These are phyloP conservation scores for Anthrax anthrax DNA, from an alignment of 2,888 invertebrate species.

Conservation along the genomic window DNA sequence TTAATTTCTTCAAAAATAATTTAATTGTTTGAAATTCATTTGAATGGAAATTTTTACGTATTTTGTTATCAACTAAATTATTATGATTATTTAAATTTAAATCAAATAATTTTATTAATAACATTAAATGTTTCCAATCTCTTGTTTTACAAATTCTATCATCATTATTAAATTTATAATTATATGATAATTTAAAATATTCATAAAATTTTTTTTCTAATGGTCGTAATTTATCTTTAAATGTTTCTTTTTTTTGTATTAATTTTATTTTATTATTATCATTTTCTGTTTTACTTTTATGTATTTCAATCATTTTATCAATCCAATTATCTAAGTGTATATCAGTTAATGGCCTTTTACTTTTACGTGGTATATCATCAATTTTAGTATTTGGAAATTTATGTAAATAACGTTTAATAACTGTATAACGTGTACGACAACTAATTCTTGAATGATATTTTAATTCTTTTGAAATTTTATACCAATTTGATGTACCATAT, in stretches of 20 bases:
- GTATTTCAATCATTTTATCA: constrained; percentile 21
- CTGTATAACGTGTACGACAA: constrained; percentile 44
- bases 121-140: not conserved
- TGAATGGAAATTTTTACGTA: not conserved
- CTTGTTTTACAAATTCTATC: not conserved
- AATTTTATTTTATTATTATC: not conserved
- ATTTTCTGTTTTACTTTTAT: constrained; percentile 12
- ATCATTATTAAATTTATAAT: constrained; percentile 12
- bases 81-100: not conserved
- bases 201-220: constrained; percentile 18
- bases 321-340: constrained; percentile 25
- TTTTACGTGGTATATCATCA: constrained; percentile 23
- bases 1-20: not conserved
- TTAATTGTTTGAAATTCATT: not conserved
- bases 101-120: not conserved
- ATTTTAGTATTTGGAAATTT: constrained; percentile 33
- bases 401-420: constrained; percentile 39
- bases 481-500: constrained; percentile 39
- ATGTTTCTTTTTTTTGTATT: not conserved
- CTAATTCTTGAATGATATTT: constrained; percentile 42
- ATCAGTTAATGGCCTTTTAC: constrained; percentile 6
- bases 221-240: constrained; percentile 11
- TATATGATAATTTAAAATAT: constrained; percentile 26
- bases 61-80: not conserved
- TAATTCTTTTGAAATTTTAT: constrained; percentile 38